Percentiles rank a stretch among this genome's conserved stretches.
These are phyloP conservation scores for Mycetomoellerius zeteki DNA, from an alignment of 1,140 invertebrate species.

Conservation along the genomic window DNA sequence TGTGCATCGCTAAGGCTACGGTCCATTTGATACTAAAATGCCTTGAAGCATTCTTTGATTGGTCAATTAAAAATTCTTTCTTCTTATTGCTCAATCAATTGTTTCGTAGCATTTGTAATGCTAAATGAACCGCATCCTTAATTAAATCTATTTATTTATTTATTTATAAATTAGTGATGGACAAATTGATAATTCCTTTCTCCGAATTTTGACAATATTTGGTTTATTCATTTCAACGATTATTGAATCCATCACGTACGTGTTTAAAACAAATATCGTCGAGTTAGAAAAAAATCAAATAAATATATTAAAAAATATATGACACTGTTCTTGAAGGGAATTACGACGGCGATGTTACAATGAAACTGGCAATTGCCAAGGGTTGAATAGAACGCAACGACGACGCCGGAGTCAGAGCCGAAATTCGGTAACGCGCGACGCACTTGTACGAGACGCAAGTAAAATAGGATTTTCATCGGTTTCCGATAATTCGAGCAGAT, in stretches of 20 bases:
- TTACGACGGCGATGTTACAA: slow-evolving; percentile 27
- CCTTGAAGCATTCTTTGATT: too few species aligned
- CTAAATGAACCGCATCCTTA: too few species aligned
- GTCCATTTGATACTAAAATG: too few species aligned
- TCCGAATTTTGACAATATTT: not conserved
- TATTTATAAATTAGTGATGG: not conserved
- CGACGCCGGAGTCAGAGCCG: not conserved
- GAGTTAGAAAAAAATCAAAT: slow-evolving; percentile 24
- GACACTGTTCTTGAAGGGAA: too few species aligned
- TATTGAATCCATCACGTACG: not conserved
- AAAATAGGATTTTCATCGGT: slow-evolving; percentile 78
- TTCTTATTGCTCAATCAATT: too few species aligned
- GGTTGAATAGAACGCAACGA: slow-evolving; percentile 54
- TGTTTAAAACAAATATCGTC: not conserved
- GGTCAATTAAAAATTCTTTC: too few species aligned
- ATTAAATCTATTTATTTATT: too few species aligned
- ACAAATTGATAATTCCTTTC: not conserved
- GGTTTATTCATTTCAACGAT: not conserved
- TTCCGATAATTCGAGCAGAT: slow-evolving; percentile 74
- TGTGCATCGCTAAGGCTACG: not conserved
- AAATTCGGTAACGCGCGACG: slow-evolving; percentile 66
- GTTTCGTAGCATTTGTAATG: too few species aligned
- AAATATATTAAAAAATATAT: slow-evolving; percentile 24
- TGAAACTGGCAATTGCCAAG: slow-evolving; percentile 60
- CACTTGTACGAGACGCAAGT: slow-evolving; percentile 60